These are phyloP conservation scores for Bombus difficillimus DNA, from an alignment of 1,140 invertebrate genomes.

Conservation along the genomic window DNA sequence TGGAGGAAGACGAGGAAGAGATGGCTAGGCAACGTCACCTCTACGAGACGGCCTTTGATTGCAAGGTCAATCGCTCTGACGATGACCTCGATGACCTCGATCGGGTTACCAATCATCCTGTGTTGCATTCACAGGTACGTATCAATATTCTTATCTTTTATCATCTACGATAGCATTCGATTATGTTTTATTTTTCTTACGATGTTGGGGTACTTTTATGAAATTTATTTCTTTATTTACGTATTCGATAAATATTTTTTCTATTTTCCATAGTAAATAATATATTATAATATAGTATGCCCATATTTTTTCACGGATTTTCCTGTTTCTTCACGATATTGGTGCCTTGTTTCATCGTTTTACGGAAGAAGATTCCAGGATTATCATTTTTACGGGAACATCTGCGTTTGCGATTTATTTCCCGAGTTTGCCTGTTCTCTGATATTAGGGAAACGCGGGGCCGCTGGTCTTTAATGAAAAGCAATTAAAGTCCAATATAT, in stretches of 20 bases:
- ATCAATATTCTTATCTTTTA: not conserved
- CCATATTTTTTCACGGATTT: not conserved
- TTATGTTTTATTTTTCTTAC: no score
- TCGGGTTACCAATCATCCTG: slow-evolving; percentile 90
- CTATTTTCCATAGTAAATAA: no score
- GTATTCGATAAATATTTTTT: no score
- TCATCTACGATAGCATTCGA: not conserved
- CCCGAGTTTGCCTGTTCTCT: not conserved
- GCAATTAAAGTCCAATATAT: slow-evolving; percentile 31
- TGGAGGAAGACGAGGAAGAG: slow-evolving; percentile 82
- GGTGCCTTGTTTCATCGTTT: no score
- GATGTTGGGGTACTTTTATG: no score
- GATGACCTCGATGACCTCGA: slow-evolving; percentile 92
- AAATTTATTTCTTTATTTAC: no score
- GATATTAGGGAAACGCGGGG: not conserved
- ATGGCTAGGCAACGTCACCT: slow-evolving; percentile 89
- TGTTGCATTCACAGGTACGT: slow-evolving; percentile 85
- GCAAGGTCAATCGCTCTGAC: slow-evolving; percentile 91
- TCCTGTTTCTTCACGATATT: not conserved
- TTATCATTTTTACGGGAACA: not conserved
- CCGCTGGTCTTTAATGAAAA: slow-evolving; percentile 17
- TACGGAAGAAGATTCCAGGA: not conserved
- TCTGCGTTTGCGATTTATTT: not conserved
- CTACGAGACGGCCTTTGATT: slow-evolving; percentile 95
- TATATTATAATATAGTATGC: no score